phyloP scores from a whole-genome alignment of 2,888 invertebrate genomes.

The Coelinius sp. region DNA sequence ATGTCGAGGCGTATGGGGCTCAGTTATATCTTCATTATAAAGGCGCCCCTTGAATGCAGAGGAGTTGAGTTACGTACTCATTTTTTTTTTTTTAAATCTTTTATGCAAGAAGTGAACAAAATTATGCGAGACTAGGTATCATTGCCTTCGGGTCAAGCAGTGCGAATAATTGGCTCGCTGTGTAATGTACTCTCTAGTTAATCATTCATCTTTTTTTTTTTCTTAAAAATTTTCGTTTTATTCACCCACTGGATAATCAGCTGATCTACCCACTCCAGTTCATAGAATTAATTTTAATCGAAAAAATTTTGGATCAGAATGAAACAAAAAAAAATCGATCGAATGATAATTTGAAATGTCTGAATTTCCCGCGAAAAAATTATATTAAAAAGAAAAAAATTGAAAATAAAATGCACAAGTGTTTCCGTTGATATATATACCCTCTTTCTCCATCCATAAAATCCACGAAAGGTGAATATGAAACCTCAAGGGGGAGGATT shows the following conservation, averaged over 20 bases:
- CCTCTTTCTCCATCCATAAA: neutral
- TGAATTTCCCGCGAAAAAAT: no score
- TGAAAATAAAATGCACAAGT: constrained; percentile 10
- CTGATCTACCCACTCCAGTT: no score
- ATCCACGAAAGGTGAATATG: constrained; percentile 1
- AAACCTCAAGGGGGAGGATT: constrained; percentile 63
- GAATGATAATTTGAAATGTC: no score
- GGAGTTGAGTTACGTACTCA: constrained; percentile 65
- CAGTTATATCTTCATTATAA: constrained; percentile 70
- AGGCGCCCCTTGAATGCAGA: constrained; percentile 45
- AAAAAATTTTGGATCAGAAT: no score
- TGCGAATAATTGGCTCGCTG: constrained; percentile 65
- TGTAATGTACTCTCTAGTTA: constrained; percentile 50
- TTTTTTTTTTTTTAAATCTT: constrained; percentile 29
- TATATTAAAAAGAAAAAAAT: no score
- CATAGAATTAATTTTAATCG: no score
- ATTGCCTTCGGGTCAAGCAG: constrained; percentile 62
- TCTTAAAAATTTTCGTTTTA: neutral
- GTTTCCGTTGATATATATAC: constrained; percentile 14
- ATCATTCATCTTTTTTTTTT: constrained; percentile 6
- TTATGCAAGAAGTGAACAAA: constrained; percentile 53
- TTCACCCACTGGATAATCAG: no score
- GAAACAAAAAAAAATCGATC: no score
- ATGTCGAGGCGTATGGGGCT: constrained; percentile 65
- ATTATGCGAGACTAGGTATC: constrained; percentile 67